Percentiles rank a stretch among this genome's conserved stretches.
phyloP scores from a whole-genome alignment of 2,888 invertebrate genomes.

The Gisinianus flammeolus region DNA sequence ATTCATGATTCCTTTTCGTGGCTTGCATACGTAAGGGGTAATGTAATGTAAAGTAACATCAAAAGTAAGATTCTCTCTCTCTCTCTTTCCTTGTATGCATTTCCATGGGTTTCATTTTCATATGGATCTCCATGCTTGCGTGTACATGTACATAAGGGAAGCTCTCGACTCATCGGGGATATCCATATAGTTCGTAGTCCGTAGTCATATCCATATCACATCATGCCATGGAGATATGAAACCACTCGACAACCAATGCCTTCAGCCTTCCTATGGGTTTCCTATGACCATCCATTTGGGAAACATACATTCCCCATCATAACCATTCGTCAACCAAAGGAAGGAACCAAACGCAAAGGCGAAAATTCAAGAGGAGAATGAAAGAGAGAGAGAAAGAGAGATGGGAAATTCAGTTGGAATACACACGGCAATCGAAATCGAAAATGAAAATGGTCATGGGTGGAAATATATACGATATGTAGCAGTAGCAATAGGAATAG shows the following conservation, averaged over 20 bases:
- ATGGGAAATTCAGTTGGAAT: too few species aligned
- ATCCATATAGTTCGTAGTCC: neutral
- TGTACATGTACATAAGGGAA: neutral
- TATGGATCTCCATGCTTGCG: neutral
- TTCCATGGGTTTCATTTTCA: conserved; percentile 7
- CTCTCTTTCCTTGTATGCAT: neutral
- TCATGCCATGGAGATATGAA: neutral
- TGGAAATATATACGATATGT: too few species aligned
- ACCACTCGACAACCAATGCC: neutral
- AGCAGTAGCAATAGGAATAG: neutral
- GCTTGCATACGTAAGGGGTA: conserved; percentile 46
- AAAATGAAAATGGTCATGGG: too few species aligned
- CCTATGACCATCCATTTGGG: conserved; percentile 7
- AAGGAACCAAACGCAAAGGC: too few species aligned
- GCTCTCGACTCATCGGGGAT: neutral
- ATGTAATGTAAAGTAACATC: conserved; percentile 37
- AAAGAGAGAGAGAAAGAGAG: neutral
- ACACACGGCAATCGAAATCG: too few species aligned
- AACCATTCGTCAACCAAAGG: conserved; percentile 41
- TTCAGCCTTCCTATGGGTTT: neutral
- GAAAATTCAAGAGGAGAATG: conserved; percentile 5
- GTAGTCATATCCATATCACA: neutral
- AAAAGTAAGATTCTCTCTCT: conserved; percentile 34
- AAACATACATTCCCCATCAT: conserved; percentile 24
- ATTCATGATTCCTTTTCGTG: conserved; percentile 45